Percentiles rank a stretch among this genome's conserved stretches.
Evolutionary conservation across 2,888 invertebrate genomes (phyloP).

Genomic region (Brachylomia viminalis): DNA sequence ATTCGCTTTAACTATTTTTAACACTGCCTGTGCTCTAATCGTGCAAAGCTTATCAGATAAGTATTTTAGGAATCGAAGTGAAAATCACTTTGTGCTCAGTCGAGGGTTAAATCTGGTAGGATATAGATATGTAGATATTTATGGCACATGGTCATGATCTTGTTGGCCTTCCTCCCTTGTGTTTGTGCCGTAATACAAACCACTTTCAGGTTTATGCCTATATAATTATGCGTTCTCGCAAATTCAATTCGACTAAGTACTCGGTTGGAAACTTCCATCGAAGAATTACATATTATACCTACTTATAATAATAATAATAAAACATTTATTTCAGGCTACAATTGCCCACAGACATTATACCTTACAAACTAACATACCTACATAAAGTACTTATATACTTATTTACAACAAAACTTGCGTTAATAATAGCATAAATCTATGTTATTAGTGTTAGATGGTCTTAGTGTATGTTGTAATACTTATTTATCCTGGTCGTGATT

Average conservation of each 20-base stretch:
- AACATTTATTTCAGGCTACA: no score
- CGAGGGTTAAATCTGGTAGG: neutral
- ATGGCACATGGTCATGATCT: conserved; percentile 8
- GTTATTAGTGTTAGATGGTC: no score
- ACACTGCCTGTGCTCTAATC: neutral
- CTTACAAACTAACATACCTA: no score
- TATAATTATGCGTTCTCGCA: neutral
- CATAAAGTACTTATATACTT: no score
- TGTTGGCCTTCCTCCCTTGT: conserved; percentile 16
- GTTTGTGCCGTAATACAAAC: conserved; percentile 14
- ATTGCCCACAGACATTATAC: no score
- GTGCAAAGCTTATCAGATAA: neutral
- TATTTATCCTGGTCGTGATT: conserved; percentile 34
- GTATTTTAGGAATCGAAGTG: neutral
- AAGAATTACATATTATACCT: neutral
- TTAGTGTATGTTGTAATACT: no score
- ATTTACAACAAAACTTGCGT: no score
- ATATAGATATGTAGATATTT: neutral
- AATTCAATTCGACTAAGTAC: neutral
- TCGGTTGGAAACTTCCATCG: neutral
- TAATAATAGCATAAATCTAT: no score
- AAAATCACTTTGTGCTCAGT: neutral
- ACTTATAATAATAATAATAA: no score
- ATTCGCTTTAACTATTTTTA: neutral
- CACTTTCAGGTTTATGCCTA: neutral